These are phyloP conservation scores for Pan troglodytes DNA, from an alignment of 2,113 vertebrate species.

Conservation along the genomic window NHGRI_mPanTro3-v2.1_pri NC_086015.1:133035001-133035500, in stretches of 20 bases:
- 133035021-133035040: conserved; percentile 45
- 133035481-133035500: conserved; percentile 10
- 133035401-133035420: conserved; percentile 1
- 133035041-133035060: not conserved
- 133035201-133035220: not conserved
- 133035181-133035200: not conserved
- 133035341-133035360: conserved; percentile 36
- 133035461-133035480: conserved; percentile 1
- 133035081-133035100: not conserved
- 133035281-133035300: not conserved
- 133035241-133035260: conserved; percentile 2
- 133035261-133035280: conserved; percentile 13
- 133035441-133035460: conserved; percentile 18
- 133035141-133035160: not conserved
- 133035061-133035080: conserved; percentile 20
- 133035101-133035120: not conserved
- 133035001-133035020: not conserved
- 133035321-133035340: conserved; percentile 30
- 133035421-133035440: not conserved
- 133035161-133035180: conserved; percentile 17
- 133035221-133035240: not conserved
- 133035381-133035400: not conserved
- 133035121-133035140: not conserved
- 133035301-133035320: conserved; percentile 39
- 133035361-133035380: not conserved